Evolutionary conservation across 2,888 invertebrate genomes (phyloP), one percentile per base, ranked within the genome.

Genomic region (Dasysyrphus tricinctus): DNA sequence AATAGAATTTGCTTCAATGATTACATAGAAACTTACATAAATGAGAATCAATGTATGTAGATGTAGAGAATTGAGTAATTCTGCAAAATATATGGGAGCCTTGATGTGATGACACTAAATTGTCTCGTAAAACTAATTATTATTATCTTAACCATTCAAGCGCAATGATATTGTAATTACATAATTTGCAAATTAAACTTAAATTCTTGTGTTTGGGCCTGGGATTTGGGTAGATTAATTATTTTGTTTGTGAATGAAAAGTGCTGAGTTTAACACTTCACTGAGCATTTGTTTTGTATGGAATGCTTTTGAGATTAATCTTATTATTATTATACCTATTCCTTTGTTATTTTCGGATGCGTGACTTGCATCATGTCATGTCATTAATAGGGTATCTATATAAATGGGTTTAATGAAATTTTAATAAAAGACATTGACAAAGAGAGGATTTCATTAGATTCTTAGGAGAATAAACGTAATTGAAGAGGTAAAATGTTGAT

Each of bases 91-190:
- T 51, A 29, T 8, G 2, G n/a, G 57, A 29, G 42, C 11, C 14
- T 29, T 14, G n/a, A n/a, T n/a, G 29, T 29, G 14, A 39, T 76
- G 67, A 67, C 44, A 59, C 65, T 16, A 12, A 54, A 63, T 56
- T 63, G 63, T 24, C 24, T 47, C 37, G 56, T 29, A 9, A 61
- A 59, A 72, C 81, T 81, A 86, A 86, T 82, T 76, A 82, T 76
- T 32, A 78, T 82, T 75, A 86, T 75, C 42, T 34, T 14, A 79
- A 37, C 54, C 61, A 72, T 79, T 86, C 82, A 79, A 69, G 78
- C 82, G 86, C 16, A 61, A 51, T 57, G 74, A 82, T 82, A 72
- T 82, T 78, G 75, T 86, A 82, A 86, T 86, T 82, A 86, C 51
- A 51, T 51, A 51, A 51, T 79, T 57, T 72, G 81, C 69, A 73